Evolutionary conservation across 2,113 vertebrate species (phyloP).

Genomic region (Todiramphus saurophagus): DNA sequence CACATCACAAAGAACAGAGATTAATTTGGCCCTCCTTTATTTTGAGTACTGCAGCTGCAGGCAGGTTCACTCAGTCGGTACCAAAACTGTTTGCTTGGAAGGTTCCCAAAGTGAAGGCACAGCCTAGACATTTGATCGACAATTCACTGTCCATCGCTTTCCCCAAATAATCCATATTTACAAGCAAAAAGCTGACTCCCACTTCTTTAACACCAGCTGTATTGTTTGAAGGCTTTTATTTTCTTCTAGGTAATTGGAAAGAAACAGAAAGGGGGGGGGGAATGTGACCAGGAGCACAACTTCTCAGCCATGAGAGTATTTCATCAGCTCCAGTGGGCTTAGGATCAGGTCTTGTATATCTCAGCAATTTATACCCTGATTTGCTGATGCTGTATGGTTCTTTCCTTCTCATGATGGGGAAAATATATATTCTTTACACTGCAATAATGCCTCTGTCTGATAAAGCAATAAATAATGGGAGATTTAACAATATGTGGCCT

Average conservation of each 20-base stretch:
- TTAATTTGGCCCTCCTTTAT: background rate
- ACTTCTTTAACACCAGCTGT: background rate
- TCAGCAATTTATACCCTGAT: background rate
- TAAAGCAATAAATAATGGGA: conserved; percentile 8
- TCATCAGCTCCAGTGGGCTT: background rate
- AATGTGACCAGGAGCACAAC: background rate
- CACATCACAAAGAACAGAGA: background rate
- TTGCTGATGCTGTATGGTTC: background rate
- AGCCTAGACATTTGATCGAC: background rate
- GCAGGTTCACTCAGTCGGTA: background rate
- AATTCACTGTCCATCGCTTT: background rate
- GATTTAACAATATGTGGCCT: background rate
- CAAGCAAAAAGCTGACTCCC: background rate
- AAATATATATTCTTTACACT: background rate
- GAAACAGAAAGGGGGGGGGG: background rate
- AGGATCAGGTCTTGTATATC: background rate
- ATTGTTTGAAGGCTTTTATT: background rate
- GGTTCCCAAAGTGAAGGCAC: background rate
- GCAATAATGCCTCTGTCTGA: background rate
- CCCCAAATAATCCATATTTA: background rate
- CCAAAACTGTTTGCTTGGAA: background rate
- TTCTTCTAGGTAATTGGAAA: background rate
- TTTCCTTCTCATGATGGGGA: background rate
- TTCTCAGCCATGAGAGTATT: background rate
- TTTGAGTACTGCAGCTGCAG: background rate